A percentile compares a stretch with the other conserved stretches of the same genome.
Conservation (phyloP, 1,140 invertebrate species). For the Ruditapes philippinarum region DNA sequence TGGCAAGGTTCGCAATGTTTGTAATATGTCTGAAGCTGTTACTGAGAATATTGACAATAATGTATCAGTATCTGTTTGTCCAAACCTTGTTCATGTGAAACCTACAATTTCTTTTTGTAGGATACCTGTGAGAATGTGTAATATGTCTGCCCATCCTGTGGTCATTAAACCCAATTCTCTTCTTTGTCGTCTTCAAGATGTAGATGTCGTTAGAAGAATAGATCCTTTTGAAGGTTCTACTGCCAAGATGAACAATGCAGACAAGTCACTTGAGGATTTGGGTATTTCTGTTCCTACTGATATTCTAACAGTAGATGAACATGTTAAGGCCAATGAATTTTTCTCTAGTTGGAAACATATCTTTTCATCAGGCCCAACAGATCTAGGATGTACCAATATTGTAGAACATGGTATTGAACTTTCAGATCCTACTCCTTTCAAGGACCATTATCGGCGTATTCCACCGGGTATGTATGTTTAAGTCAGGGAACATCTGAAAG, state of each 20-base stretch:
- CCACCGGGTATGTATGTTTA: no score
- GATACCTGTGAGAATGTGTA: neutral
- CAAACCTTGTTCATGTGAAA: neutral
- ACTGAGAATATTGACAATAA: neutral
- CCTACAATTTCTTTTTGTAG: neutral
- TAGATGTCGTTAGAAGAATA: neutral
- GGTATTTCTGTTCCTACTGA: constrained; percentile 10
- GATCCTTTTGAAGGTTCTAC: neutral
- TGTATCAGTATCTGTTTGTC: neutral
- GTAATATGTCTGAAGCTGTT: neutral
- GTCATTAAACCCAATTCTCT: neutral
- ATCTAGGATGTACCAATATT: no score
- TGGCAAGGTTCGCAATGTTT: constrained; percentile 1
- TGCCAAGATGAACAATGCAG: neutral
- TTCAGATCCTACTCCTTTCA: no score
- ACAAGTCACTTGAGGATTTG: constrained; percentile 12
- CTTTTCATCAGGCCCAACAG: neutral
- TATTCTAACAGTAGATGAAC: neutral
- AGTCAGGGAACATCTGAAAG: no score
- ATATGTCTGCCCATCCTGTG: neutral
- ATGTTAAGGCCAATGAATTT: neutral
- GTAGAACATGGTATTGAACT: no score
- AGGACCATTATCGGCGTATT: no score
- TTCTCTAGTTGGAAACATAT: neutral
- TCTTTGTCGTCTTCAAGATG: neutral